These are phyloP conservation scores for Plecturocebus donacophilus DNA, from an alignment of 2,113 vertebrate genomes.

Conservation along the genomic window DNA sequence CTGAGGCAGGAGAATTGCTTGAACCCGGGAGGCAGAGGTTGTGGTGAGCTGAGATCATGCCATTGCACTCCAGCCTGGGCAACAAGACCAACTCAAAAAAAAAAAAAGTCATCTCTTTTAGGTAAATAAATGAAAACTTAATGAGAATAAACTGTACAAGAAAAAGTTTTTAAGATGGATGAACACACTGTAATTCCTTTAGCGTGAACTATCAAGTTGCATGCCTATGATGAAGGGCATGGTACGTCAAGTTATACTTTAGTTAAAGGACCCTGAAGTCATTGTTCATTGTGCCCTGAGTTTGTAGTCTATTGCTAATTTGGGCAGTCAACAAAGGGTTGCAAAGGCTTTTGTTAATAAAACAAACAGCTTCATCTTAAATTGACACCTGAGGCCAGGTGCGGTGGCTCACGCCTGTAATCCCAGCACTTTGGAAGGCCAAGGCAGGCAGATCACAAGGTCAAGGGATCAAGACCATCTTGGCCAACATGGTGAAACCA, in stretches of 20 bases:
- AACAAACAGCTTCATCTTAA: not conserved
- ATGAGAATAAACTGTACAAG: not conserved
- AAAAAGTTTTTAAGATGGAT: not conserved
- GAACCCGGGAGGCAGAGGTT: too few relatives aligned
- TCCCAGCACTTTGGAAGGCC: too few relatives aligned
- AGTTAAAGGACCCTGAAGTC: not conserved
- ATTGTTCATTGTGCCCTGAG: not conserved
- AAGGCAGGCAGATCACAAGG: too few relatives aligned
- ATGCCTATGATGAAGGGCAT: rapidly evolving
- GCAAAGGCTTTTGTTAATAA: not conserved
- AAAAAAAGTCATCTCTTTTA: not conserved
- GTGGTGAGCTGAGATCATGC: too few relatives aligned
- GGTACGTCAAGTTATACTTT: not conserved
- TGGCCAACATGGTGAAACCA: too few relatives aligned
- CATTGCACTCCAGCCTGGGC: too few relatives aligned
- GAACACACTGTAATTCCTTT: not conserved
- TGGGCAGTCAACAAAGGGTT: not conserved
- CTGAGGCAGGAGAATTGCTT: too few relatives aligned
- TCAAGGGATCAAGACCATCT: too few relatives aligned
- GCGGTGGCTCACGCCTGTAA: too few relatives aligned
- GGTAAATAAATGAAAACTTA: not conserved
- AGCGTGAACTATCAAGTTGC: too few relatives aligned
- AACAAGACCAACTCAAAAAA: too few relatives aligned
- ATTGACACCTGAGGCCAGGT: not conserved
- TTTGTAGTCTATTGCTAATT: not conserved